Evolutionary conservation across 2,113 vertebrate genomes (phyloP).

Genomic region (Rhombomys opimus): DNA sequence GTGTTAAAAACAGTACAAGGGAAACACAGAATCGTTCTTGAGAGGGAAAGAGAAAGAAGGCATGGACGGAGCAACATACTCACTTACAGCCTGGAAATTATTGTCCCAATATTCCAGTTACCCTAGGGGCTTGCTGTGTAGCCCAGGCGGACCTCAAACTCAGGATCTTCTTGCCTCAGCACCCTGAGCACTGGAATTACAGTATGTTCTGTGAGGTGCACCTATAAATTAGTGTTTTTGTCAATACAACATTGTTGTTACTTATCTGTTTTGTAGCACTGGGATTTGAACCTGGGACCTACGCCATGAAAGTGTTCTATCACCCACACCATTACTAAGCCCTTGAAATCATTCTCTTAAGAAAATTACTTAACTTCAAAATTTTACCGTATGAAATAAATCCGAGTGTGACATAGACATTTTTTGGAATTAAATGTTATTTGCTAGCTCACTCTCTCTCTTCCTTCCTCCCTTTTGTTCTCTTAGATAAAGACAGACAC

Average conservation of each 20-base stretch:
- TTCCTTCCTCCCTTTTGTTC: not conserved
- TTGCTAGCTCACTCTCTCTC: not conserved
- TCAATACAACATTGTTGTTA: not conserved
- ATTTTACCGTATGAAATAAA: not conserved
- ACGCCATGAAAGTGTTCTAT: not conserved
- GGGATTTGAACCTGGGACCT: not conserved
- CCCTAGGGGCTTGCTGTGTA: not conserved
- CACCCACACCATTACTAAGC: too few relatives aligned
- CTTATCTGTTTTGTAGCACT: not conserved
- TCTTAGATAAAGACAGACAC: not conserved
- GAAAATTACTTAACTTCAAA: conserved; percentile 49
- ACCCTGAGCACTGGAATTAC: not conserved
- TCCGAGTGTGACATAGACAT: not conserved
- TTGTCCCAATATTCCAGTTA: not conserved
- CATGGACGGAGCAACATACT: not conserved
- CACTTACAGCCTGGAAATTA: not conserved
- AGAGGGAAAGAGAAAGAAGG: conserved; percentile 1
- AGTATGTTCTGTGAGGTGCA: not conserved
- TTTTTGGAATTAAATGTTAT: conserved; percentile 27
- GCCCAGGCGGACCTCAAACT: not conserved
- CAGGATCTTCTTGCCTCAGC: not conserved
- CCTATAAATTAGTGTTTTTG: not conserved
- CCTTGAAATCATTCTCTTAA: not conserved
- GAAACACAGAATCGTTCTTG: not conserved
- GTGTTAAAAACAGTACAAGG: not conserved